Conservation (phyloP, 2,797 vertebrate species). For the Poecilia velifera region DNA sequence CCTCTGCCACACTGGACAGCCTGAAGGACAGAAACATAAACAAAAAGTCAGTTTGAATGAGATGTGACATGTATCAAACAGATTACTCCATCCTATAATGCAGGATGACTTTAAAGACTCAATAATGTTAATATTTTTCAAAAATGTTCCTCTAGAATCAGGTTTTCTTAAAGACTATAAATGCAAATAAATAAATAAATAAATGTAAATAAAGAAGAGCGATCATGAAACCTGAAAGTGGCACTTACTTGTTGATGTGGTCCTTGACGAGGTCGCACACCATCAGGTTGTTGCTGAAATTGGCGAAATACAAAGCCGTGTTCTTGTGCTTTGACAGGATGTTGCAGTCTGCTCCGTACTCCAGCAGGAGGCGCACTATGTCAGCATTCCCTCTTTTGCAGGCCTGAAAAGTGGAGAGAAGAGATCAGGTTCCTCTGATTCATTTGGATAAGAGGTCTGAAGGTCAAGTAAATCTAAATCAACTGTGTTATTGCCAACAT, state of each 20-base stretch:
- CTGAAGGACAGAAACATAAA: slow-evolving; percentile 61
- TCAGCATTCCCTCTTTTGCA: slow-evolving; percentile 95
- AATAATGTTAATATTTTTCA: not conserved
- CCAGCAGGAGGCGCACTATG: slow-evolving; percentile 93
- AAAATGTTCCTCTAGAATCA: not conserved
- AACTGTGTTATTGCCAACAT: not conserved
- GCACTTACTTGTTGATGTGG: slow-evolving; percentile 90
- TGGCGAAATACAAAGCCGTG: slow-evolving; percentile 90
- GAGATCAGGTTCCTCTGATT: not conserved
- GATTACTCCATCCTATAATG: not conserved
- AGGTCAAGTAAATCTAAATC: not conserved
- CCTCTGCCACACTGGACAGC: slow-evolving; percentile 90
- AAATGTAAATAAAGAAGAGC: not conserved
- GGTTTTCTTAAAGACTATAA: not conserved
- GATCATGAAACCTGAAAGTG: not conserved
- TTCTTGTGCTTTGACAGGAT: slow-evolving; percentile 94
- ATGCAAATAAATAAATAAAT: not conserved
- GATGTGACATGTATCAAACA: not conserved
- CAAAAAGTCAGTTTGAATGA: not conserved
- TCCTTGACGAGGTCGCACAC: slow-evolving; percentile 92
- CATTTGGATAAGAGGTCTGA: not conserved
- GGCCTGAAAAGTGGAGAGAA: slow-evolving; percentile 77
- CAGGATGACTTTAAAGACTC: not conserved
- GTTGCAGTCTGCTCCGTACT: slow-evolving; percentile 94
- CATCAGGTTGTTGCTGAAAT: slow-evolving; percentile 88